These are phyloP conservation scores for Paraplagusia blochii DNA, from an alignment of 2,113 vertebrate genomes.

Conservation along the genomic window DNA sequence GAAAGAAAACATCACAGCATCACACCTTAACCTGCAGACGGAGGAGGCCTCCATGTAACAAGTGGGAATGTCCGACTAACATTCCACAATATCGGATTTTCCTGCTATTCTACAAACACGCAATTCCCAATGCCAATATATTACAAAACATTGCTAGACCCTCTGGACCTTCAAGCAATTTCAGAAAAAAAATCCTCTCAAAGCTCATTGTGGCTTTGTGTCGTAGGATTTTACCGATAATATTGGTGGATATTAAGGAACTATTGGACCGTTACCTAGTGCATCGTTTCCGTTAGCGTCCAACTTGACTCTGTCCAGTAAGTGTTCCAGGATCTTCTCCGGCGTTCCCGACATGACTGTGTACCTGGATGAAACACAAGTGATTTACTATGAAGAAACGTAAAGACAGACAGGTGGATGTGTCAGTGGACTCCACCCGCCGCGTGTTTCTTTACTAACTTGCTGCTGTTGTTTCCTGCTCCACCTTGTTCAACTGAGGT, in stretches of 20 bases:
- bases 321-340: constrained; percentile 93
- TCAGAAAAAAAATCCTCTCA: too few species aligned
- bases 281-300: constrained; percentile 83
- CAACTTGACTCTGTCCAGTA: constrained; percentile 87
- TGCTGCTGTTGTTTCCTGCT: constrained; percentile 72
- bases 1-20: constrained; percentile 21
- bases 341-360: constrained; percentile 92
- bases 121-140: too few species aligned
- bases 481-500: constrained; percentile 65
- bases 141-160: too few species aligned
- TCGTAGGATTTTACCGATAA: too few species aligned
- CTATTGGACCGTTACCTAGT: constrained; percentile 59
- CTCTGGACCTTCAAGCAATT: too few species aligned
- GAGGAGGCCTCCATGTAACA: neutral
- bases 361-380: too few species aligned
- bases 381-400: too few species aligned
- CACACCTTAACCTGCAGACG: neutral
- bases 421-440: neutral
- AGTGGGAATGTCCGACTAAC: too few species aligned
- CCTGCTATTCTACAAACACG: too few species aligned
- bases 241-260: too few species aligned
- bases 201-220: too few species aligned
- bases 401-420: neutral
- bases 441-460: constrained; percentile 15
- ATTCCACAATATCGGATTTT: too few species aligned